phyloP scores from a whole-genome alignment of 2,888 invertebrate genomes.

The Melangyna quadrimaculata region DNA sequence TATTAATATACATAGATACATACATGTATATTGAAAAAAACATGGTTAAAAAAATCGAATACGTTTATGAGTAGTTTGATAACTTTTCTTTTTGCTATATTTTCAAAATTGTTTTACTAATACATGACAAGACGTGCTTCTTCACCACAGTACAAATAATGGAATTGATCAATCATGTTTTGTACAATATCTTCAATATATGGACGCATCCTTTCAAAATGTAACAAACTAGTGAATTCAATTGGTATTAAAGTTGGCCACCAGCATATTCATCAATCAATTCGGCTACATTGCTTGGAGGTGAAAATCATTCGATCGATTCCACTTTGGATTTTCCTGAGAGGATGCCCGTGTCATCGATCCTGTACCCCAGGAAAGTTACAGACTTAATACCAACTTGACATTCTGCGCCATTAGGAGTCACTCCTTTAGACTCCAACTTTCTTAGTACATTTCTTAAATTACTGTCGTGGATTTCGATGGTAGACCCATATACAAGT shows the following conservation, averaged over 20 bases:
- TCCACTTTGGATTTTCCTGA: too few relatives aligned
- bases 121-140: constrained; percentile 92
- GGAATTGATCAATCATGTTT: constrained; percentile 98
- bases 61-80: too few relatives aligned
- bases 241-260: constrained; percentile 98
- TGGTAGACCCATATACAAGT: constrained; percentile 24
- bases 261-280: constrained; percentile 99
- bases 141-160: constrained; percentile 96
- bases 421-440: constrained; percentile 17
- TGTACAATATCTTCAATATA: constrained; percentile 97
- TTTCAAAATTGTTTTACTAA: too few relatives aligned
- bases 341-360: too few relatives aligned
- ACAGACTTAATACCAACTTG: constrained; percentile 31
- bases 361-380: background rate
- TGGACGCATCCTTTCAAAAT: constrained; percentile 96
- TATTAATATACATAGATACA: too few relatives aligned
- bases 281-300: constrained; percentile 93
- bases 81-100: too few relatives aligned
- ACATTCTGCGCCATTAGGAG: constrained; percentile 37
- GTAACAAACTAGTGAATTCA: constrained; percentile 95
- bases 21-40: too few relatives aligned
- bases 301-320: too few relatives aligned
- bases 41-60: too few relatives aligned
- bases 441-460: background rate
- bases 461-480: background rate